Base-by-base conservation (phyloP, 1,140 invertebrate genomes). In the Drosophila kikkawai region DNA sequence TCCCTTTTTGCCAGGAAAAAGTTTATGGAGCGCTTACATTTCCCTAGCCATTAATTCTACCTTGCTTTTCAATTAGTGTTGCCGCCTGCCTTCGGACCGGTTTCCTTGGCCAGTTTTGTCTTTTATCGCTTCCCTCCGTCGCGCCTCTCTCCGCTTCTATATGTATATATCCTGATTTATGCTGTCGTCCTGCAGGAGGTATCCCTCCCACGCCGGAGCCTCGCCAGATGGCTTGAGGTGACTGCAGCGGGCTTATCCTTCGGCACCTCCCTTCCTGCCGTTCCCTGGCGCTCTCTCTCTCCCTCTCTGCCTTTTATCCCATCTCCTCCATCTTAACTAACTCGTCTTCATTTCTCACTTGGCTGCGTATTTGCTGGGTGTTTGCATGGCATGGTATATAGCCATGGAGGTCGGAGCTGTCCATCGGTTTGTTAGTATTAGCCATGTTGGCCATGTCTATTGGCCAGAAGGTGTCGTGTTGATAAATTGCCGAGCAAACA, bases 261-360 rank as follows among this genome's bases (percentile, higher is more conserved):
- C 34, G 11, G 42, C 32, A 19, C n/a, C 34, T 32, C 15, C 45
- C 34, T 34, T 44, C 50, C 50, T 15, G 19, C 15, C 47, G 2
- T 29, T 44, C 17, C 34, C 36, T 17, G 0, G 9, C 12, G 17
- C 6, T 17, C 44, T 2, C 15, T n/a, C 15, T 17, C 41, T 48
- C 0, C 26, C 26, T 29, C 15, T 17, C 48, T 3, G 13, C 59
- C 63, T 36, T 44, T 42, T 41, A 42, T 34, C 19, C 32, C 41
- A 7, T n/a, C 15, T 9, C 19, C 26, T 22, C 66, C 50, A 61
- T 65, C 80, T 83, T 91, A 81, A 91, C 87, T 75, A 91, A 91
- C 86, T 90, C 88, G 80, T 91, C 87, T 91, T 91, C 88, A 91
- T 91, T 91, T 91, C 83, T 83, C 87, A 91, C 80, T 84, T 83